phyloP scores from a whole-genome alignment of 2,888 invertebrate species.

The Fabriciana adippe region DNA sequence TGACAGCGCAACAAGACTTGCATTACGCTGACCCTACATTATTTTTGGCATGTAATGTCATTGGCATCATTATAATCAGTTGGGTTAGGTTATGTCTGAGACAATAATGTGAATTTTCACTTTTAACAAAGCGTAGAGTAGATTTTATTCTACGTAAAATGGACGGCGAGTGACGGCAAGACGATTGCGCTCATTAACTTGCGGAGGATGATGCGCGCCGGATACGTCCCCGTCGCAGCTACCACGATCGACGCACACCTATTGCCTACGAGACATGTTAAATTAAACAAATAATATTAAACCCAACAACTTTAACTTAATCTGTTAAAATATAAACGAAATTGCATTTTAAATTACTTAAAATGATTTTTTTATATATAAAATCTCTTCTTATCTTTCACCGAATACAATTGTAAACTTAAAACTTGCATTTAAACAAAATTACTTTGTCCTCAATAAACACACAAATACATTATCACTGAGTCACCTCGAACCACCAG shows the following conservation, averaged over 20 bases:
- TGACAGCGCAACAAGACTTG: background rate
- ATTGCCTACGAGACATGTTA: constrained; percentile 11
- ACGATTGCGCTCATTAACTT: constrained; percentile 22
- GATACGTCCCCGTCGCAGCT: constrained; percentile 21
- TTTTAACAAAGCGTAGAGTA: constrained; percentile 3
- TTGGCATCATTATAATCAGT: background rate
- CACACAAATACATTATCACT: constrained; percentile 11
- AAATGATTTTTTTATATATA: background rate
- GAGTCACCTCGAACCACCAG: constrained; percentile 25
- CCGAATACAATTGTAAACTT: background rate
- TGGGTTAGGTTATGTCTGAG: constrained; percentile 20
- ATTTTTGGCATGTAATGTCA: constrained; percentile 12
- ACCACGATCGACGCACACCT: constrained; percentile 18
- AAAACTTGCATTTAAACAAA: background rate
- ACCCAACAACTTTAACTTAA: background rate
- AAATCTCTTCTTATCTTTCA: background rate
- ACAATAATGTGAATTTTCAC: constrained; percentile 19
- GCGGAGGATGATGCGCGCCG: constrained; percentile 25
- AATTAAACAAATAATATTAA: background rate
- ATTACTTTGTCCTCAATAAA: constrained; percentile 23
- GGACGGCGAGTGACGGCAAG: constrained; percentile 6
- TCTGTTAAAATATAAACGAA: too few species aligned
- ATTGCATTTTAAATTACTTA: too few species aligned
- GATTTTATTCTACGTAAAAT: background rate
- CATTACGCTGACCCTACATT: constrained; percentile 10